Evolutionary conservation across 2,113 vertebrate species (phyloP).

Genomic region (Xenus cinereus): DNA sequence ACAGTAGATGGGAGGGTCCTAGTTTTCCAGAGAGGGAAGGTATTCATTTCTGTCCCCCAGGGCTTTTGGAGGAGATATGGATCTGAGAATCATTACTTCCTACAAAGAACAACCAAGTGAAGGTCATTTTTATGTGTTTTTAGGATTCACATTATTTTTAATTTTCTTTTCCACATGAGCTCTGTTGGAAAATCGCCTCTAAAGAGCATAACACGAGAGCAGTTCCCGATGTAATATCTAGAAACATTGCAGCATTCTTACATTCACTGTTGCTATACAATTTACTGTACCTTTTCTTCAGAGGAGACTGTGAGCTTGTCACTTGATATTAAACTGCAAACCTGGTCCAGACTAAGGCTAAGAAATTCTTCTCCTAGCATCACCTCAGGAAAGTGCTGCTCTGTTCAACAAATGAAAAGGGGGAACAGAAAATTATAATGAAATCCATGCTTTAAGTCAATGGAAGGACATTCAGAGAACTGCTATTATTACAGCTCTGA

Average conservation of each 20-base stretch:
- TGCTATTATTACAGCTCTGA: not conserved
- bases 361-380: slow-evolving; percentile 96
- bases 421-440: slow-evolving; percentile 65
- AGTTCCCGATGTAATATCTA: not conserved
- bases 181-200: not conserved
- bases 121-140: slow-evolving; percentile 5
- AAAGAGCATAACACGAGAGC: not conserved
- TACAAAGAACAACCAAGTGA: slow-evolving; percentile 1
- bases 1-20: not conserved
- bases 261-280: not conserved
- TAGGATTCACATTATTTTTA: slow-evolving; percentile 8
- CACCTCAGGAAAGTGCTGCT: slow-evolving; percentile 96
- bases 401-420: slow-evolving; percentile 80
- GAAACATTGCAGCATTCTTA: slow-evolving; percentile 3
- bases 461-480: not conserved
- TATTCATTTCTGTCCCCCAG: not conserved
- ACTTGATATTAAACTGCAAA: slow-evolving; percentile 94
- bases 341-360: slow-evolving; percentile 91
- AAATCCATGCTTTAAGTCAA: not conserved
- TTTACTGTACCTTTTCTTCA: slow-evolving; percentile 90
- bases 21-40: slow-evolving; percentile 15
- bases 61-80: not conserved
- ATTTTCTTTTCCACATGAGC: not conserved
- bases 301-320: slow-evolving; percentile 95
- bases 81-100: slow-evolving; percentile 21